Percentiles rank a stretch among this genome's conserved stretches.
phyloP scores from a whole-genome alignment of 2,888 invertebrate genomes.

The Drosophila nr. medialis region DNA sequence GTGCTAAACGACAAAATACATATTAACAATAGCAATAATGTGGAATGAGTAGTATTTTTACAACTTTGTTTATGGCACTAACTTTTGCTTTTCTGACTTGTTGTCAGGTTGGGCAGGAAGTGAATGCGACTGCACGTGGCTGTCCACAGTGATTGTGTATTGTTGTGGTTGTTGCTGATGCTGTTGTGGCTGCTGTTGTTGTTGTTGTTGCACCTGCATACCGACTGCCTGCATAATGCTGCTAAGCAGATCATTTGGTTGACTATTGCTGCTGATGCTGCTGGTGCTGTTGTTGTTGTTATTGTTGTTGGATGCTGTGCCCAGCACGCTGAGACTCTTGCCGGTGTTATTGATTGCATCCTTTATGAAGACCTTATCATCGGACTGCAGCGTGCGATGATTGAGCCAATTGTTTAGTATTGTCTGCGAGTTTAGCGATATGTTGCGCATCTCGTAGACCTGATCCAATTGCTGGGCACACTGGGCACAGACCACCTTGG shows the following conservation, averaged over 20 bases:
- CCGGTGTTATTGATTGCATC: slow-evolving; percentile 83
- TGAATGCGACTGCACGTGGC: slow-evolving; percentile 52
- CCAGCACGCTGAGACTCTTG: slow-evolving; percentile 74
- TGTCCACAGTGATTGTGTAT: slow-evolving; percentile 84
- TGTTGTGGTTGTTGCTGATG: slow-evolving; percentile 72
- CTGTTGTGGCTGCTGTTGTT: slow-evolving; percentile 66
- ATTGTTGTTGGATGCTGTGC: slow-evolving; percentile 18
- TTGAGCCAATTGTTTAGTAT: slow-evolving; percentile 89
- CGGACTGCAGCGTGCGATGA: slow-evolving; percentile 87
- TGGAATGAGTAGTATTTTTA: background rate
- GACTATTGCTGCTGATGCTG: slow-evolving; percentile 29
- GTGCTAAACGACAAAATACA: slow-evolving; percentile 59
- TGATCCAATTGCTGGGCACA: slow-evolving; percentile 88
- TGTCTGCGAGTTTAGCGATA: slow-evolving; percentile 88
- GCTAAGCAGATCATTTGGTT: slow-evolving; percentile 81
- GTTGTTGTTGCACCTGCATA: slow-evolving; percentile 77
- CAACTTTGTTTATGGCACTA: slow-evolving; percentile 29
- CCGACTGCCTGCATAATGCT: slow-evolving; percentile 84
- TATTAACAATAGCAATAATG: background rate
- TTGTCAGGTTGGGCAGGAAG: slow-evolving; percentile 27
- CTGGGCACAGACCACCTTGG: slow-evolving; percentile 88
- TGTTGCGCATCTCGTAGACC: slow-evolving; percentile 87
- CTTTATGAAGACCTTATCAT: slow-evolving; percentile 88
- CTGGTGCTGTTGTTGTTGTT: slow-evolving; percentile 2
- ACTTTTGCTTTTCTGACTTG: slow-evolving; percentile 83